Base-by-base conservation (phyloP, 2,888 invertebrate species). In the Dysmachus trigonus region DNA sequence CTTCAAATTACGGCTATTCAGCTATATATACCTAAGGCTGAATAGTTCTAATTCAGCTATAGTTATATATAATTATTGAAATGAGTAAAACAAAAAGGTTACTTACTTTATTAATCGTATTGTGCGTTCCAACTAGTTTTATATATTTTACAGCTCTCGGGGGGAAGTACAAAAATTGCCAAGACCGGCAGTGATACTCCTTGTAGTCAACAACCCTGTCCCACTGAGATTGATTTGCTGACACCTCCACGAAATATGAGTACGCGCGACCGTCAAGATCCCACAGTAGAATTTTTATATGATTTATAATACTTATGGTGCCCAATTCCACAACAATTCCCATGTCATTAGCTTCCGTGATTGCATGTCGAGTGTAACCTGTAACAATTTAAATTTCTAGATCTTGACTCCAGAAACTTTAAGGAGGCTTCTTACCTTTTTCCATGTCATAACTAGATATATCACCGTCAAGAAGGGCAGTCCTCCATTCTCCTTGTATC, bases 151-250 rank as follows among this genome's bases (percentile, higher is more conserved):
- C 97, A 85, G 99, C 98, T 87, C 97, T 93, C 47, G 97, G 94
- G 89, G 95, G 94, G 92, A 99, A 99, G 93, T 97, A 98, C 79
- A 99, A 94, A 91, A 95, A 95, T 93, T 99, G 99, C 98, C 98
- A 98, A 22, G 98, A 98, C 87, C 99, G 95, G 91, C 99, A 99
- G 91, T 96, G 95, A 93, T 96, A 98, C 88, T 95, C 94, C 88
- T 96, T 96, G 93, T 99, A 97, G 93, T 99, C 99, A 87, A 99
- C 94, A 85, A 99, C 96, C 87, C 96, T 94, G 87, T 97, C 95
- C 98, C 99, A 99, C 92, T 98, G 97, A 91, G 96, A 96, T 92
- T 97, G 96, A 93, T 99, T 98, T 93, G 98, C 97, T 0, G 98
- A 98, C 35, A 98, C 97, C 91, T 98, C 98, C 41, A 92, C 90